Evolutionary conservation across 2,888 invertebrate species (phyloP).

Genomic region (Coenonympha glycerion): DNA sequence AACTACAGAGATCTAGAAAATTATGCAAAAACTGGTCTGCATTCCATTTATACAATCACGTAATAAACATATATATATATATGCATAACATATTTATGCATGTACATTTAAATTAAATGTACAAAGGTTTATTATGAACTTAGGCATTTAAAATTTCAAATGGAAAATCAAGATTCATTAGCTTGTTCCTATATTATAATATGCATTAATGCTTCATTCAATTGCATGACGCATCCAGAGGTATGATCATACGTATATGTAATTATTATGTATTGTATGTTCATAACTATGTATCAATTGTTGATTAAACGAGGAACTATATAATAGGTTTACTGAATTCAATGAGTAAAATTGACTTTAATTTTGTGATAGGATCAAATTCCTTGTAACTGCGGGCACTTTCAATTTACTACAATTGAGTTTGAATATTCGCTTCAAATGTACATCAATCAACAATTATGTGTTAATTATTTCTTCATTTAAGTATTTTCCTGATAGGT

Average conservation of each 20-base stretch:
- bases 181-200: constrained; percentile 5
- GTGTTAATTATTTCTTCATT: background rate
- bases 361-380: constrained; percentile 14
- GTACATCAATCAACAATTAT: background rate
- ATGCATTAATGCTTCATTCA: constrained; percentile 11
- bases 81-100: no score
- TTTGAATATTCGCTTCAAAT: background rate
- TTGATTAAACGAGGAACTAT: constrained; percentile 7
- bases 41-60: constrained; percentile 4
- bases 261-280: background rate
- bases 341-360: constrained; percentile 20
- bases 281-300: background rate
- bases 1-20: constrained; percentile 3
- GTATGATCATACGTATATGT: no score
- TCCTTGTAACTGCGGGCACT: constrained; percentile 11
- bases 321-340: no score
- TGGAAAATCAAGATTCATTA: constrained; percentile 9
- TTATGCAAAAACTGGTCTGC: background rate
- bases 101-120: no score
- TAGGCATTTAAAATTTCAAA: constrained; percentile 1
- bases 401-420: background rate
- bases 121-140: no score
- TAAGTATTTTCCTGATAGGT: background rate
- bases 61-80: no score
- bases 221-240: background rate